A percentile compares a stretch with the other conserved stretches of the same genome.
These are phyloP conservation scores for Hyphantria cunea DNA, from an alignment of 1,140 invertebrate genomes.

Conservation along the genomic window DNA sequence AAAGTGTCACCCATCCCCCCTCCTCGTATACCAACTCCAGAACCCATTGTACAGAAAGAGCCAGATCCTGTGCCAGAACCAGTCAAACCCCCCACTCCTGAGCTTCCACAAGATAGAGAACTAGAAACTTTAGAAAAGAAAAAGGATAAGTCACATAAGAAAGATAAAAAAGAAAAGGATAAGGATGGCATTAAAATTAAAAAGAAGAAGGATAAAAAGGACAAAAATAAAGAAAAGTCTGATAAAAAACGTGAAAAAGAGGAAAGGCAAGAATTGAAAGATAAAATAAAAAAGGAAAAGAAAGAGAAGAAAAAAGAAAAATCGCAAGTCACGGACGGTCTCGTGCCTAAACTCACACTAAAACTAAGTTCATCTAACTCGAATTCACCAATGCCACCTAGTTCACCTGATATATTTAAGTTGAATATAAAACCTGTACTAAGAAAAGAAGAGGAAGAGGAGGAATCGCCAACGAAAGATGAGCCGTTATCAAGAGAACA, in stretches of 20 bases:
- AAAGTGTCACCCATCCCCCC: constrained; percentile 39
- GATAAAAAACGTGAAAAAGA: constrained; percentile 83
- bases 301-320: constrained; percentile 85
- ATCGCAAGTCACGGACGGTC: constrained; percentile 63
- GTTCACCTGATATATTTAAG: constrained; percentile 85
- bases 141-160: constrained; percentile 87
- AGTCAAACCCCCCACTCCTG: constrained; percentile 38
- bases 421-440: constrained; percentile 89
- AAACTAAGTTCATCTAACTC: constrained; percentile 86
- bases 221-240: constrained; percentile 84
- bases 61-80: constrained; percentile 41
- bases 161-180: constrained; percentile 84
- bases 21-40: constrained; percentile 24
- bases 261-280: constrained; percentile 83
- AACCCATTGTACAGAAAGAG: constrained; percentile 33
- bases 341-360: constrained; percentile 90
- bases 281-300: constrained; percentile 83
- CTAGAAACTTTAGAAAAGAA: constrained; percentile 82
- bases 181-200: constrained; percentile 85
- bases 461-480: constrained; percentile 55
- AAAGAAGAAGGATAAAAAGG: constrained; percentile 90
- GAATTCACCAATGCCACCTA: constrained; percentile 84
- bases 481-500: constrained; percentile 74
- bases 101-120: constrained; percentile 68
- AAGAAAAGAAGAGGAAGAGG: constrained; percentile 83